These are phyloP conservation scores for Lophius americanus DNA, from an alignment of 2,797 vertebrate species.

Conservation along the genomic window DNA sequence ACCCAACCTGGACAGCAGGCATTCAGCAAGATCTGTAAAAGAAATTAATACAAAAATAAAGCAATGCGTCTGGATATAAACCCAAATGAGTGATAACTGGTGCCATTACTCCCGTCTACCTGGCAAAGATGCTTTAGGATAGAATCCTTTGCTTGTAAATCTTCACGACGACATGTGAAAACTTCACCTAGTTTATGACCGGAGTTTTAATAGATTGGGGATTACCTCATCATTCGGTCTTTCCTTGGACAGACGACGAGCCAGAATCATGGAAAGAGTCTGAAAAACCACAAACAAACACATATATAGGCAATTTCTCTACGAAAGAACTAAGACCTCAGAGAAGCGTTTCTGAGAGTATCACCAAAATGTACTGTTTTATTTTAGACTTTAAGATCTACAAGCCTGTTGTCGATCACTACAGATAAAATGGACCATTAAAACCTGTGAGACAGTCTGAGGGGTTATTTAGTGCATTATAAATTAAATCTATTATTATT, in stretches of 20 bases:
- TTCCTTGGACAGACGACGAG: constrained; percentile 79
- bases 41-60: background rate
- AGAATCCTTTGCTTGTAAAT: too few relatives aligned
- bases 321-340: background rate
- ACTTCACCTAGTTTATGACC: too few relatives aligned
- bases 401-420: too few relatives aligned
- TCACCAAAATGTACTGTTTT: too few relatives aligned
- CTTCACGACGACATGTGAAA: too few relatives aligned
- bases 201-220: background rate
- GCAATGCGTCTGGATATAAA: background rate
- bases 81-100: too few relatives aligned
- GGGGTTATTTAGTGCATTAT: constrained; percentile 57
- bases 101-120: too few relatives aligned
- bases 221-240: constrained; percentile 79
- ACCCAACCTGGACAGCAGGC: constrained; percentile 95
- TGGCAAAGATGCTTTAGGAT: too few relatives aligned
- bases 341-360: background rate
- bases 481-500: too few relatives aligned
- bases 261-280: constrained; percentile 88
- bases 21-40: constrained; percentile 86
- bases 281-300: constrained; percentile 13
- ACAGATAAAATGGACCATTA: too few relatives aligned
- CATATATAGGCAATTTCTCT: background rate
- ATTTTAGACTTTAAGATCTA: too few relatives aligned
- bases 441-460: fast-evolving